Evolutionary conservation across 2,888 invertebrate species (phyloP).

Genomic region (Xestobium rufovillosum): DNA sequence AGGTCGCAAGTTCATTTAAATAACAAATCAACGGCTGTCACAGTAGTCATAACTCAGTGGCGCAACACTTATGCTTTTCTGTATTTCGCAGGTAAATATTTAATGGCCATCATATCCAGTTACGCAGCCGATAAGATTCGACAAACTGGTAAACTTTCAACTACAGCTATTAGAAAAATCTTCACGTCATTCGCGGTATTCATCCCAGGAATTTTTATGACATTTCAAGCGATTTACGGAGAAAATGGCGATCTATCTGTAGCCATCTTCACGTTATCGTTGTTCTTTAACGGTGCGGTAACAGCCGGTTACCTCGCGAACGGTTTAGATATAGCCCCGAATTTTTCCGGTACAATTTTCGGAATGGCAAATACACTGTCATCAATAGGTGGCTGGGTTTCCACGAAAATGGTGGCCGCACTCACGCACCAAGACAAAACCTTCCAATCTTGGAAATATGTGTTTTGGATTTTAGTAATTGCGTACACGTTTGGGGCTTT

Average conservation of each 20-base stretch:
- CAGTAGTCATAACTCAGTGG: no score
- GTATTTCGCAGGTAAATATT: conserved; percentile 53
- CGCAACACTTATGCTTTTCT: no score
- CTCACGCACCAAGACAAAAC: conserved; percentile 67
- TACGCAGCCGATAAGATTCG: conserved; percentile 66
- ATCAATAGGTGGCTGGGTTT: conserved; percentile 74
- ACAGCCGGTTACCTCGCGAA: conserved; percentile 82
- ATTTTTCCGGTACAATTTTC: conserved; percentile 83
- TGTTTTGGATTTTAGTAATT: conserved; percentile 70
- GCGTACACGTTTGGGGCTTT: conserved; percentile 63
- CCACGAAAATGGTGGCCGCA: conserved; percentile 72
- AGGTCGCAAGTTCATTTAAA: no score
- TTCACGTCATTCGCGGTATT: conserved; percentile 59
- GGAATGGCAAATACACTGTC: conserved; percentile 83
- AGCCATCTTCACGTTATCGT: conserved; percentile 66
- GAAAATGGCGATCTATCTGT: conserved; percentile 65
- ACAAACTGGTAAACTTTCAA: conserved; percentile 58
- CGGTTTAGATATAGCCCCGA: conserved; percentile 80
- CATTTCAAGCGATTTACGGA: conserved; percentile 65
- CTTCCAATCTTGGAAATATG: conserved; percentile 69
- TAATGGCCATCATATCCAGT: conserved; percentile 68
- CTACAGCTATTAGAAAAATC: conserved; percentile 64
- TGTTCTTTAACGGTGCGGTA: conserved; percentile 79
- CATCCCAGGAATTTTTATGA: conserved; percentile 64
- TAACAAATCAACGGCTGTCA: no score